Evolutionary conservation across 2,113 vertebrate genomes (phyloP).

Genomic region (Pygoscelis adeliae): DNA sequence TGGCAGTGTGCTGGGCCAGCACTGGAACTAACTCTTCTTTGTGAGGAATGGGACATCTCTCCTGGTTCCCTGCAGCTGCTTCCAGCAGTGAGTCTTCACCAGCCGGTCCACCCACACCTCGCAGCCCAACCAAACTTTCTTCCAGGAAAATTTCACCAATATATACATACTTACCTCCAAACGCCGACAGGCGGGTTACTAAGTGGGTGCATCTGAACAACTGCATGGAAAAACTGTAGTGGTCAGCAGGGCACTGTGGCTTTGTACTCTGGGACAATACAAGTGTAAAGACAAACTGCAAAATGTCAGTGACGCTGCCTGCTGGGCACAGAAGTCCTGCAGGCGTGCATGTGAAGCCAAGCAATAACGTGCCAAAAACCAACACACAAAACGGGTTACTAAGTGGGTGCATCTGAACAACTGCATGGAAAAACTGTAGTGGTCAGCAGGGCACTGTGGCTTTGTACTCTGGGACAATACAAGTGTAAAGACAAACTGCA

Average conservation of each 20-base stretch:
- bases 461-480: background rate
- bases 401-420: background rate
- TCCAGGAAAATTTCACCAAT: slow-evolving; percentile 32
- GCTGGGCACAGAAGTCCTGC: slow-evolving; percentile 33
- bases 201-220: background rate
- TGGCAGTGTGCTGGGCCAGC: background rate
- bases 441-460: background rate
- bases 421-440: background rate
- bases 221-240: background rate
- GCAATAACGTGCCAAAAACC: slow-evolving; percentile 62
- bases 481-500: background rate
- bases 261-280: background rate
- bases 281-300: background rate
- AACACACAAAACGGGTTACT: background rate
- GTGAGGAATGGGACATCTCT: background rate
- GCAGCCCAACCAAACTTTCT: slow-evolving; percentile 39
- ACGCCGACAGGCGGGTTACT: background rate
- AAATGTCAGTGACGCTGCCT: background rate
- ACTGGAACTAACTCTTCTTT: background rate
- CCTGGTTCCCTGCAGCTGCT: slow-evolving; percentile 30
- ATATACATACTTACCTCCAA: background rate
- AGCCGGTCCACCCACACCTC: background rate
- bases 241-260: background rate
- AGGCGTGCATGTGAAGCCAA: slow-evolving; percentile 9
- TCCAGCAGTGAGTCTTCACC: slow-evolving; percentile 43